These are phyloP conservation scores for Gymnoscelis rufifasciata DNA, from an alignment of 2,888 invertebrate genomes.

Conservation along the genomic window DNA sequence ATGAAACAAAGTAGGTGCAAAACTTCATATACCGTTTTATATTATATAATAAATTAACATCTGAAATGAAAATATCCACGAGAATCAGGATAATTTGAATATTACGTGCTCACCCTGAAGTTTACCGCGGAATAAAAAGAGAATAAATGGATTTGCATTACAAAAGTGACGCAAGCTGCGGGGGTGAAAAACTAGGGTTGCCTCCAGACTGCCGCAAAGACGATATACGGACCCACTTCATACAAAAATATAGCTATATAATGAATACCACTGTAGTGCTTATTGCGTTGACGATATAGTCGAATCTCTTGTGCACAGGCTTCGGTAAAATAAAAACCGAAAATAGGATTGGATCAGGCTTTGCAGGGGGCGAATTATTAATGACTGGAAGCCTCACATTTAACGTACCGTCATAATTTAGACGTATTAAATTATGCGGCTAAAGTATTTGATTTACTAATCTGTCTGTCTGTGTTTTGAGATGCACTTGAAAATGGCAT, in stretches of 20 bases:
- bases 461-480: not conserved
- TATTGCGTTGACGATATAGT: not conserved
- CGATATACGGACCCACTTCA: constrained; percentile 8
- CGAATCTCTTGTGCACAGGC: not conserved
- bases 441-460: constrained; percentile 14
- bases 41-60: too few relatives aligned
- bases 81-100: not conserved
- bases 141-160: constrained; percentile 28
- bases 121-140: constrained; percentile 4
- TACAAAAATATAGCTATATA: not conserved
- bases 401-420: constrained; percentile 24
- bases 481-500: not conserved
- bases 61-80: not conserved
- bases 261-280: not conserved
- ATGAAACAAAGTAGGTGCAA: not conserved
- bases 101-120: not conserved
- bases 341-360: constrained; percentile 1
- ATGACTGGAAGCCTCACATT: constrained; percentile 19
- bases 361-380: constrained; percentile 21
- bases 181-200: constrained; percentile 14
- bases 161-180: constrained; percentile 22
- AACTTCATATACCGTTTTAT: too few relatives aligned
- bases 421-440: constrained; percentile 24
- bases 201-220: constrained; percentile 21
- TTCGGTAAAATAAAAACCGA: not conserved